phyloP scores from a whole-genome alignment of 1,140 invertebrate genomes.

The Platyscapa corneri region DNA sequence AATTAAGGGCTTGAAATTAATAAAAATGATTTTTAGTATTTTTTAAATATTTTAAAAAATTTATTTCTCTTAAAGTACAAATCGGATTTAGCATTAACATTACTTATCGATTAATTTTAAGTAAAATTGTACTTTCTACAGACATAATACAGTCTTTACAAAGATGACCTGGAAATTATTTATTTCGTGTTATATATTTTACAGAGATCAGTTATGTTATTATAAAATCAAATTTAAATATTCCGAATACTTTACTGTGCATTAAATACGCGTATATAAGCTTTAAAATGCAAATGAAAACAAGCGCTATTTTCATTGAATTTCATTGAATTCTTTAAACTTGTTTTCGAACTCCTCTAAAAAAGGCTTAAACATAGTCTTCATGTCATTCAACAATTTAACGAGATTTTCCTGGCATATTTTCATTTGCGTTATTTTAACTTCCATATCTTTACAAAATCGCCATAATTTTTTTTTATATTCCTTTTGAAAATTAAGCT shows the following conservation, averaged over 20 bases:
- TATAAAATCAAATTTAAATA: not conserved
- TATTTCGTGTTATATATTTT: no score
- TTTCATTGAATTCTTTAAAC: not conserved
- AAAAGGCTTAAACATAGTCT: not conserved
- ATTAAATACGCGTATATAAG: not conserved
- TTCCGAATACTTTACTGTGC: not conserved
- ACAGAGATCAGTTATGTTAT: no score
- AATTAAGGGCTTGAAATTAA: not conserved
- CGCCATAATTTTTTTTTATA: conserved; percentile 1
- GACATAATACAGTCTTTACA: no score
- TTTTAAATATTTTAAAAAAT: no score
- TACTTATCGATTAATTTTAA: no score
- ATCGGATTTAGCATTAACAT: no score
- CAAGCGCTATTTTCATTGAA: not conserved
- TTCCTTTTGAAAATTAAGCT: conserved; percentile 18
- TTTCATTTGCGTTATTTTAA: not conserved
- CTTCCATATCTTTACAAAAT: not conserved
- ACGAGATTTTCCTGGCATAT: conserved; percentile 1
- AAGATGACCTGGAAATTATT: no score
- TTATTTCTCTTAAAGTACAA: no score
- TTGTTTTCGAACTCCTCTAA: not conserved
- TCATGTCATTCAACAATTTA: not conserved
- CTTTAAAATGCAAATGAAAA: not conserved
- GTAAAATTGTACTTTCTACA: no score
- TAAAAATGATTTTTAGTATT: no score